Base-by-base conservation (phyloP, 2,797 vertebrate species). In the Synaphobranchus kaupii region DNA sequence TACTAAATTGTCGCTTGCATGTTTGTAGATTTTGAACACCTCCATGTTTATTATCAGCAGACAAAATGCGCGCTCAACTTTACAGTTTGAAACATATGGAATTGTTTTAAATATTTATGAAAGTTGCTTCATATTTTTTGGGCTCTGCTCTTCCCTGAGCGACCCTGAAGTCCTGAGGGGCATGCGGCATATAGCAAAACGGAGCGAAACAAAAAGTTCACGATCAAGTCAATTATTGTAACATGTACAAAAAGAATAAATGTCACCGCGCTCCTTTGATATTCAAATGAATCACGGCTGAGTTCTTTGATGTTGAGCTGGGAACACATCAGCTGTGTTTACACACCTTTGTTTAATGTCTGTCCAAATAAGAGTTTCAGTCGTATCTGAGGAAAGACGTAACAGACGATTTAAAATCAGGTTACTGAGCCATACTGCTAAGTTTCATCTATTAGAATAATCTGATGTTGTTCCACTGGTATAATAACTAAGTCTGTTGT, bases 301-400 rank as follows among this genome's bases (percentile, higher is more conserved):
- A 81, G 47, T 50, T n/a, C 78, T 81, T 81, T 81, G 78, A 81
- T 81, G 78, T 81, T 50, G 78, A 50, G 44, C 78, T 92, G 89
- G 91, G 94, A 92, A 88, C 89, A 86, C 87, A 85, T 94, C 78
- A 81, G 78, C 91, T 52, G 54, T 89, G 81, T 92, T 92, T 93
- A 89, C 92, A 92, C 89, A 84, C 81, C 90, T 93, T 93, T 91
- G 92, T 93, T 94, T 95, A 91, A 94, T 93, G 92, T 94, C 91
- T 91, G 84, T 94, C 94, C 93, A 94, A 92, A 94, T 92, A 93
- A 93, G 89, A 93, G 87, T 91, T 93, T 90, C 56, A 85, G 83
- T 88, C 87, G 87, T 85, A 87, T 89, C 83, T 88, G 87, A 63
- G 10, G 47, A 81, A 90, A 88, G 66, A 89, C 86, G 86, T 83